Percentiles rank a stretch among this genome's conserved stretches.
phyloP scores from a whole-genome alignment of 1,140 invertebrate species.

The Drosophila quadrilineata region DNA sequence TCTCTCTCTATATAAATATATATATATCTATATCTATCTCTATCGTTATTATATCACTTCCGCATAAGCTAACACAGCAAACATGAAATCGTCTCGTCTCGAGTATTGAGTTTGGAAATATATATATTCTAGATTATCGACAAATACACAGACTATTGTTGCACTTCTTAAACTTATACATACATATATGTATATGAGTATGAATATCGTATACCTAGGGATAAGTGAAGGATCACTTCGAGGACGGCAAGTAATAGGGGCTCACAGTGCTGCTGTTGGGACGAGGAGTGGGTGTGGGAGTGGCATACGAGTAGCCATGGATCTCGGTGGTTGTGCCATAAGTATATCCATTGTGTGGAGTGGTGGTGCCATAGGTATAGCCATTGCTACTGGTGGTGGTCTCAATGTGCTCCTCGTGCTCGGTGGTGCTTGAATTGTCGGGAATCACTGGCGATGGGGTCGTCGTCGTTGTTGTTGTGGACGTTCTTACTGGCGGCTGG shows the following conservation, averaged over 20 bases:
- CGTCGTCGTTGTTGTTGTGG: too few species aligned
- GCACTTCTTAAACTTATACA: too few species aligned
- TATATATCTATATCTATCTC: too few species aligned
- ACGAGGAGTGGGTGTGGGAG: conserved; percentile 6
- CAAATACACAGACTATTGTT: conserved; percentile 3
- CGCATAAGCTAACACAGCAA: conserved; percentile 29
- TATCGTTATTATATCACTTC: conserved; percentile 43
- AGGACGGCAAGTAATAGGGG: conserved; percentile 40
- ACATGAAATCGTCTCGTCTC: conserved; percentile 2
- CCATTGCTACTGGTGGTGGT: background rate
- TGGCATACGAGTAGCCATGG: conserved; percentile 36
- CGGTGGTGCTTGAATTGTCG: background rate
- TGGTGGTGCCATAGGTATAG: conserved; percentile 28
- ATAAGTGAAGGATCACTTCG: conserved; percentile 12
- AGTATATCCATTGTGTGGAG: conserved; percentile 5
- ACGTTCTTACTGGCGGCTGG: conserved; percentile 45
- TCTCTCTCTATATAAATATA: too few species aligned
- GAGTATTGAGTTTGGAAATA: background rate
- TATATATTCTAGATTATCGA: conserved; percentile 29
- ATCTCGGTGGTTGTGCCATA: conserved; percentile 22
- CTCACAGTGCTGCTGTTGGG: conserved; percentile 12
- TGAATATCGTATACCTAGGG: conserved; percentile 15
- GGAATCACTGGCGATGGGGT: conserved; percentile 25
- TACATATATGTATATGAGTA: too few species aligned
- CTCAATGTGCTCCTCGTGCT: background rate